phyloP scores from a whole-genome alignment of 2,797 vertebrate species.

The Gambelia wislizenii region DNA sequence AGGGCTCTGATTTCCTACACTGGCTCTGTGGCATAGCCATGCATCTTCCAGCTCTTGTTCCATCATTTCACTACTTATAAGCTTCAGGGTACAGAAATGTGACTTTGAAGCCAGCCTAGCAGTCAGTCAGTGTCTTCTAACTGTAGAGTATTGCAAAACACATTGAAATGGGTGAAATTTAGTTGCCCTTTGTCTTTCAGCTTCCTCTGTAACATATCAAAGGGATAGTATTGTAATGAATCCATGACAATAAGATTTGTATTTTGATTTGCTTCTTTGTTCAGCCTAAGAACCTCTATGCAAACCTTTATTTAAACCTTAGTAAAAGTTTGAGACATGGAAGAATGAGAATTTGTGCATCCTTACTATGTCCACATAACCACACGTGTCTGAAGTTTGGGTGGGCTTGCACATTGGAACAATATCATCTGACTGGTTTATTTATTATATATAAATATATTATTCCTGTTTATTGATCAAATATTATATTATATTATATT shows the following conservation, averaged over 20 bases:
- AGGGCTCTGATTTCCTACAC: not conserved
- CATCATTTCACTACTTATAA: not conserved
- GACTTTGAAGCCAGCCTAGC: not conserved
- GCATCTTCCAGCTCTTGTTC: not conserved
- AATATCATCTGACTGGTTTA: not conserved
- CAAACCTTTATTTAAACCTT: not conserved
- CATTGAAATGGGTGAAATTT: not conserved
- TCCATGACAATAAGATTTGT: not conserved
- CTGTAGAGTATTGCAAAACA: not conserved
- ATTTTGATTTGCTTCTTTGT: not conserved
- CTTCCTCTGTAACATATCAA: not conserved
- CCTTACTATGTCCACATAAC: not conserved
- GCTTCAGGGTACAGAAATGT: not conserved
- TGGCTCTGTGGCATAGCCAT: not conserved
- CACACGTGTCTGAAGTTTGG: not conserved
- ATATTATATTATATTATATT: not conserved
- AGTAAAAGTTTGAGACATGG: not conserved
- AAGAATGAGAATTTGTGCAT: not conserved
- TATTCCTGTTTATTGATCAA: too few relatives aligned
- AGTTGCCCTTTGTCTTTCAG: not conserved
- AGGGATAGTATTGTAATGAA: not conserved
- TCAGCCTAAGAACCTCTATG: not conserved
- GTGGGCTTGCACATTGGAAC: not conserved
- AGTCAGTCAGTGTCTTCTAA: not conserved
- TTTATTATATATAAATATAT: too few relatives aligned